These are phyloP conservation scores for Collichthys lucidus DNA, from an alignment of 2,113 vertebrate genomes.

Conservation along the genomic window DNA sequence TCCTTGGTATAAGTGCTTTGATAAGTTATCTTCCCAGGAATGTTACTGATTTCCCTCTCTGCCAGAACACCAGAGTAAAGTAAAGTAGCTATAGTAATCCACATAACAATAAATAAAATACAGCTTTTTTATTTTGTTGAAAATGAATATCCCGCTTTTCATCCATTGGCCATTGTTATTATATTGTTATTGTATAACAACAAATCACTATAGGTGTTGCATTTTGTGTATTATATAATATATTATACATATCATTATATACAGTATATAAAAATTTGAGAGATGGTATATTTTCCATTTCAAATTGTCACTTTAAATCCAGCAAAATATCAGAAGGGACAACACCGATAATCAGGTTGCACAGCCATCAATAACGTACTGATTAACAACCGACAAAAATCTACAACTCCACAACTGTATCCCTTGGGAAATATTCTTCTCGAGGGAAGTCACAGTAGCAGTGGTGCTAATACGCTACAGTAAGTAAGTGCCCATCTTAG, in stretches of 20 bases:
- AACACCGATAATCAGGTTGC: background rate
- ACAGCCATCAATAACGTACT: background rate
- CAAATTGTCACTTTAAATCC: slow-evolving; percentile 4
- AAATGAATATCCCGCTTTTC: background rate
- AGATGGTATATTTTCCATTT: background rate
- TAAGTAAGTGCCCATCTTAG: slow-evolving; percentile 62
- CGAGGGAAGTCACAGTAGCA: slow-evolving; percentile 49
- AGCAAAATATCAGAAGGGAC: background rate
- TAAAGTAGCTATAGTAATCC: background rate
- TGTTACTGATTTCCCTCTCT: background rate
- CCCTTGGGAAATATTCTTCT: slow-evolving; percentile 18
- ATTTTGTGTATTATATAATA: background rate
- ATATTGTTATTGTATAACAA: background rate
- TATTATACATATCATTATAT: too few relatives aligned
- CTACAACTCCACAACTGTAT: slow-evolving; percentile 5
- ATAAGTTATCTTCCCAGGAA: background rate
- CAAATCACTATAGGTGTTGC: background rate
- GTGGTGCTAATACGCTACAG: slow-evolving; percentile 33
- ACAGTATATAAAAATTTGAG: background rate
- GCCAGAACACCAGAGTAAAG: background rate
- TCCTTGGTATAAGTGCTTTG: background rate
- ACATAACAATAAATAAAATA: background rate
- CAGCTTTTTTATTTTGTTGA: background rate
- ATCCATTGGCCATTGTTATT: background rate
- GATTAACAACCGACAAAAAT: slow-evolving; percentile 22